A percentile compares a stretch with the other conserved stretches of the same genome.
Evolutionary conservation across 2,888 invertebrate species (phyloP).

Genomic region (Ecdyonurus torrentis): DNA sequence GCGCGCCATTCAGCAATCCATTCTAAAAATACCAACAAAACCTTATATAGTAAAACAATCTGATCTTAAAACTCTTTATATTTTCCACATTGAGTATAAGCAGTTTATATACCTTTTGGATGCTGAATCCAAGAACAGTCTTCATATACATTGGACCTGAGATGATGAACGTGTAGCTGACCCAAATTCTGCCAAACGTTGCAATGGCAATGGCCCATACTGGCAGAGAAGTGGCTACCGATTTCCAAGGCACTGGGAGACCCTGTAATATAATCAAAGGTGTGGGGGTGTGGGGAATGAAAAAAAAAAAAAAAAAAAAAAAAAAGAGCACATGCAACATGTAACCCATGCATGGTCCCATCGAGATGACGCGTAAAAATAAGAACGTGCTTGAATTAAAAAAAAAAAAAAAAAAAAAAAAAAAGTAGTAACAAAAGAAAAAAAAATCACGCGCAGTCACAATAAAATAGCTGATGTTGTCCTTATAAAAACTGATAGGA

Average conservation of each 20-base stretch:
- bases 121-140: conserved; percentile 45
- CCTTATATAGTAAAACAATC: neutral
- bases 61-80: neutral
- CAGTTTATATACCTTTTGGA: conserved; percentile 48
- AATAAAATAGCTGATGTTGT: too few species aligned
- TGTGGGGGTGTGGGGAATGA: too few species aligned
- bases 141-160: conserved; percentile 55
- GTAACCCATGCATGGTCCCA: too few species aligned
- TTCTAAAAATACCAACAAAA: conserved; percentile 29
- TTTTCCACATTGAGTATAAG: conserved; percentile 13
- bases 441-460: too few species aligned
- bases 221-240: conserved; percentile 43
- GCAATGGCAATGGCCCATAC: conserved; percentile 55
- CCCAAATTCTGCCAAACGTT: conserved; percentile 58
- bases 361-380: too few species aligned
- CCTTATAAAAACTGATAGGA: too few species aligned
- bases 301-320: too few species aligned
- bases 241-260: conserved; percentile 44
- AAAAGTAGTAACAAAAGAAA: too few species aligned
- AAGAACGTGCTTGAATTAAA: too few species aligned
- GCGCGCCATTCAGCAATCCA: conserved; percentile 46
- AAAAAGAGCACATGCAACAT: too few species aligned
- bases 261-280: too few species aligned
- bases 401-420: too few species aligned
- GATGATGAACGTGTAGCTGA: conserved; percentile 54